Base-by-base conservation (phyloP, 2,888 invertebrate genomes). In the Leucophora obtusa region DNA sequence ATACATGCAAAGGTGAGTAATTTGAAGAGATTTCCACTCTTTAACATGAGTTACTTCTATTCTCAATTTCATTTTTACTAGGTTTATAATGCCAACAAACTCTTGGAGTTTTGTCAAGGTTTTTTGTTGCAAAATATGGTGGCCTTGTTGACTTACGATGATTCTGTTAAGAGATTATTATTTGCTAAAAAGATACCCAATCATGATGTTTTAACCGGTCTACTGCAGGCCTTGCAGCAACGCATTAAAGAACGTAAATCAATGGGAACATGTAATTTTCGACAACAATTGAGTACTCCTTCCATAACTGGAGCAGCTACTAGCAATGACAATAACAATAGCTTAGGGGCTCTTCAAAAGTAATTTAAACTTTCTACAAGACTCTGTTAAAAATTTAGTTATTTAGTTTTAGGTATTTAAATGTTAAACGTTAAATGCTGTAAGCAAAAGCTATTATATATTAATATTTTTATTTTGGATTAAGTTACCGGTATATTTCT, bases 121-220 rank as follows among this genome's bases (percentile, higher is more conserved):
- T 97, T 96, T 89, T 91, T 97, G 28, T 92, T 97, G 58, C 97
- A 97, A 91, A 97, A 97, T 87, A 96, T 97, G 96, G 96, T 97
- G n/a, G 96, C 96, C n/a, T 91, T 97, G 28, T 92, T 97, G 60
- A 97, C 96, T 0, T 97, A 96, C 87, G 97, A 97, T 86, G 97
- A 97, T 88, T 96, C 96, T 0, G 96, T 97, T 0, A 96, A 97
- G 87, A 93, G 96, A 81, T 91, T 97, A 72, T 92, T 97, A 47
- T 97, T 97, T 86, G 97, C 96, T 51, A 97, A 96, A 89, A 95
- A 96, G 86, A 91, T 97, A 82, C 96, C 97, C 65, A 96, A 96
- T 85, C 96, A 97, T 87, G 97, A 97, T 87, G 96, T 97, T 6
- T 91, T 97, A 14, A 95, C 95, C 9, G 96, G 96, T 14, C 91